Base-by-base conservation (phyloP, 1,140 invertebrate species). In the Ooceraea biroi region DNA sequence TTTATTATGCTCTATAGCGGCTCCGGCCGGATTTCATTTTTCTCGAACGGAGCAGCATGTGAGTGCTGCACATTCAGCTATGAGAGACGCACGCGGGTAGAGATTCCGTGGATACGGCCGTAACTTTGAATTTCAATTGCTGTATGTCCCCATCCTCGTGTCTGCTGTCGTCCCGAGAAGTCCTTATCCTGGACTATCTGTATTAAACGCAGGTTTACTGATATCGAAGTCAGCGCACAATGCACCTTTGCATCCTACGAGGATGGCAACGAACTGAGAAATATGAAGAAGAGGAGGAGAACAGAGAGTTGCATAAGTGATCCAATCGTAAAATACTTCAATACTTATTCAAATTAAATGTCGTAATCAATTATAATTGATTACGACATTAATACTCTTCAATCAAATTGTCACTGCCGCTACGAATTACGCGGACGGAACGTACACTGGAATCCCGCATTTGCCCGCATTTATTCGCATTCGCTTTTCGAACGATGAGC, bases 101-200 rank as follows among this genome's bases (percentile, higher is more conserved):
- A 58, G 63, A 55, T 84, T 84, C 17, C 76, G 55, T 55, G 76
- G 65, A 63, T 63, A 52, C 46, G 25, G 83, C 30, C 66, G 76
- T 85, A 85, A 85, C 76, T 85, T 85, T 85, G 83, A 82, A 82
- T 85, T 83, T 83, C 74, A 78, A 83, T 78, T 73, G 83, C 82
- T 73, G 48, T 55, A 17, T 60, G 50, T 12, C 50, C 52, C 19
- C 60, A 46, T 58, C 48, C 57, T 82, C 74, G n/a, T 30, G 48
- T n/a, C 19, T 25, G 52, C 41, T 44, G 50, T 73, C 30, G 14
- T 60, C 61, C 44, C 69, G 50, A 27, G 66, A 65, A 50, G 44
- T 25, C 19, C 52, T 48, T 25, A 57, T 41, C 55, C 27, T 4
- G 41, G 17, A 22, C 22, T 57, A 41, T 60, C 68, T 61, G 22